Base-by-base conservation (phyloP, 2,888 invertebrate genomes). In the Archips crataeganus region DNA sequence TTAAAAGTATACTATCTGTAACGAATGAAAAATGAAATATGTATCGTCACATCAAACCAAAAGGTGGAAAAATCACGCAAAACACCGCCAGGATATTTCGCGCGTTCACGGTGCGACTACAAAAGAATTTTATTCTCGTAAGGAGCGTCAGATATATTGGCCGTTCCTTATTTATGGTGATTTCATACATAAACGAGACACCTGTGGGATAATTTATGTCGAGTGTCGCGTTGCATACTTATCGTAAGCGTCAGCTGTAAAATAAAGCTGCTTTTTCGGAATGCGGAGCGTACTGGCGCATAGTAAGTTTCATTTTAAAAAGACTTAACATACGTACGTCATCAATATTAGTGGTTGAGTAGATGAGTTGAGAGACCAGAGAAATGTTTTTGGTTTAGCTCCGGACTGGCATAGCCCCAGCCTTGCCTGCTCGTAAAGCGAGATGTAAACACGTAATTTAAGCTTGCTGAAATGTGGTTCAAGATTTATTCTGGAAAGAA, bases 201-300 rank as follows among this genome's bases (percentile, higher is more conserved):
- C 87, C 87, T 89, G 89, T 88, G 85, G 84, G 82, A 82, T 82
- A 85, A 86, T 88, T 87, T 87, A 87, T 83, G 79, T 82, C 71
- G 77, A 78, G 77, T 79, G 79, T 80, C 80, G 81, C 83, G 85
- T 83, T 79, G 82, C 83, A 82, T 87, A 85, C 82, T 82, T 83
- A 82, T 82, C 77, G 77, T 60, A 42, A 74, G 51, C 73, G 73
- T 60, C 73, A 65, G 64, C 51, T 74, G 64, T 51, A 65, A 74
- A 59, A 69, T 74, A 64, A 60, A 42, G 60, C 51, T 13, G 60
- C 49, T 51, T 67, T 67, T 23, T 67, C 32, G 32, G 32, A 57
- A 32, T 57, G 32, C 32, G 57, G 32, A 10, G 57, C 51, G 51
- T 15, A n/a, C 39, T 5, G 3, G 6, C 5, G 15, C 51, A 51